These are phyloP conservation scores for Enteromius unitaeniatus DNA, from an alignment of 2,797 vertebrate genomes.

Conservation along the genomic window DNA sequence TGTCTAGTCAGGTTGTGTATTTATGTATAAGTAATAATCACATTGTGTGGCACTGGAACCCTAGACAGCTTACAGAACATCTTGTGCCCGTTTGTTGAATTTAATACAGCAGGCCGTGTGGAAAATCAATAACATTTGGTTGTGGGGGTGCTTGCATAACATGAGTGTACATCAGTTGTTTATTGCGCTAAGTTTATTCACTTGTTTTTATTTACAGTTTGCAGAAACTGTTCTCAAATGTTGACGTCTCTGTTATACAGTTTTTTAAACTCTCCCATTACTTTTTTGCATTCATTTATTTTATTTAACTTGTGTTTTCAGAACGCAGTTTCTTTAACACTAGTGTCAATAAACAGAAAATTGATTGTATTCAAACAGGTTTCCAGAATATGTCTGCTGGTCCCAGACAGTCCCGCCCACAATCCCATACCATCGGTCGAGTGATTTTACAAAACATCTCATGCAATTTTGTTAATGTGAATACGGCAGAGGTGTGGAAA, in stretches of 20 bases:
- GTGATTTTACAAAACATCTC: background rate
- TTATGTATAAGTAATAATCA: conserved; percentile 19
- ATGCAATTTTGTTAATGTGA: background rate
- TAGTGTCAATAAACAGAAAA: background rate
- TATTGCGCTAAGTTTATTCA: conserved; percentile 16
- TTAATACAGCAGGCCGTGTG: background rate
- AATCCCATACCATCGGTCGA: background rate
- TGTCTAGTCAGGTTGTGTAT: conserved; percentile 37
- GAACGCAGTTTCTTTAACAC: background rate
- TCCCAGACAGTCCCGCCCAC: background rate
- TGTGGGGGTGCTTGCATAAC: background rate
- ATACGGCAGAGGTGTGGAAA: background rate
- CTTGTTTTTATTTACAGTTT: conserved; percentile 18
- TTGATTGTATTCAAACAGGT: background rate
- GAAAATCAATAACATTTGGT: conserved; percentile 29
- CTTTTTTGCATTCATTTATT: background rate
- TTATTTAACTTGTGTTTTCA: background rate
- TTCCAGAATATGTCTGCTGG: background rate
- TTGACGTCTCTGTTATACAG: background rate
- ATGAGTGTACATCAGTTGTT: conserved; percentile 6
- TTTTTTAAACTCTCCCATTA: background rate
- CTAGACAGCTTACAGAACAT: conserved; percentile 35
- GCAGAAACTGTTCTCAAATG: background rate
- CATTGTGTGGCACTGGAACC: conserved; percentile 18
- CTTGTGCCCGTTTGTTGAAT: conserved; percentile 11